Evolutionary conservation across 2,797 vertebrate species (phyloP), one percentile per base, ranked within the genome.

Genomic region (Capromys pilorides): DNA sequence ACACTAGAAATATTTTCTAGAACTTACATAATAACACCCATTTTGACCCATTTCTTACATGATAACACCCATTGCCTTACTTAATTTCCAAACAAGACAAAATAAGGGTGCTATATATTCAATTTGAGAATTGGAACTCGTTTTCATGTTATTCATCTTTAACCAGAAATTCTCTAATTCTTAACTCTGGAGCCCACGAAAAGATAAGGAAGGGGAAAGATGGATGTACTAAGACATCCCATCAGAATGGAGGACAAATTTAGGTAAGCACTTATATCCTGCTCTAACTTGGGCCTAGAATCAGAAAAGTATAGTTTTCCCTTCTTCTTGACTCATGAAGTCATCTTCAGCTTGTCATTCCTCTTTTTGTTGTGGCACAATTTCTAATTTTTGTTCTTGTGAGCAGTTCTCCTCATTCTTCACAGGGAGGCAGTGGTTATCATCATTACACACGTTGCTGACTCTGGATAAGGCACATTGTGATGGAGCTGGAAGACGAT

Each of bases 391-490:
- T 98, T 99, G 98, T 96, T 99, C 99, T 97, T 98, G 98, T 98
- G 99, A 99, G 98, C 95, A 98, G 98, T 89, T 98, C 98, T 98
- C 97, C 98, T 98, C 98, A 97, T 98, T 98, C 79, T 97, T 97
- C 69, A 78, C 92, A n/a, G 98, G 98, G 98, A 98, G 97, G 96
- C 96, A 97, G 51, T 86, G 80, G 90, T 95, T 97, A 93, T 84
- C 92, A 62, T 94, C 97, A 96, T 93, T 96, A 96, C 95, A 98
- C 64, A 90, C 97, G 98, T 98, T 99, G 98, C 98, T 99, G 98
- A 99, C 99, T 99, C 98, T 99, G 98, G 98, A 98, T 99, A 99
- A 99, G 99, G 99, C 99, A 99, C 99, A 99, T 28, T 94, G 99
- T 98, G 98, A 98, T 98, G 98, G 96, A 98, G 98, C 98, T 98